Conservation (phyloP, 1,140 invertebrate species). For the Plectrocnemia conspersa region DNA sequence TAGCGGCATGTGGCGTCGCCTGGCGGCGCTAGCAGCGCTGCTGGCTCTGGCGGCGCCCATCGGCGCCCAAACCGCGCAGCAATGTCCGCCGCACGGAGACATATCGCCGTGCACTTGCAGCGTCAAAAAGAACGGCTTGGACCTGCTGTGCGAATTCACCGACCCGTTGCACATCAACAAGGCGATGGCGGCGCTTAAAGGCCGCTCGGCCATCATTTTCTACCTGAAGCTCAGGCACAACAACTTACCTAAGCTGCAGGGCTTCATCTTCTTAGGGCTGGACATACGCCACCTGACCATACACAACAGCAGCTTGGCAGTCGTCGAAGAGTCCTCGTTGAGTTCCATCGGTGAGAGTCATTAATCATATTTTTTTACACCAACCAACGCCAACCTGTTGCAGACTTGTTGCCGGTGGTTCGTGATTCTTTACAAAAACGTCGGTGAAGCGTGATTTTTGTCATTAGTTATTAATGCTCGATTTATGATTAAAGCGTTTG, state of each 20-base stretch:
- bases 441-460: too few species aligned
- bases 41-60: slow-evolving; percentile 39
- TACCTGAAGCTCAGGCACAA: slow-evolving; percentile 83
- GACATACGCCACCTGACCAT: slow-evolving; percentile 83
- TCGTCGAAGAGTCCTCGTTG: slow-evolving; percentile 78
- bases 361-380: too few species aligned
- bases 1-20: slow-evolving; percentile 16
- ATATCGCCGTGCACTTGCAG: slow-evolving; percentile 75
- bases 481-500: too few species aligned
- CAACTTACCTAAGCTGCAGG: slow-evolving; percentile 73
- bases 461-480: too few species aligned
- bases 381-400: too few species aligned
- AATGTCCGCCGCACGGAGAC: slow-evolving; percentile 65
- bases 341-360: slow-evolving; percentile 69
- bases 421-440: too few species aligned
- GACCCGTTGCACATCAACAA: slow-evolving; percentile 62
- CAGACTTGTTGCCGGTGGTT: too few species aligned
- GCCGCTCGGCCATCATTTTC: slow-evolving; percentile 71
- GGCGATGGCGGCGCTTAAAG: slow-evolving; percentile 72
- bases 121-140: slow-evolving; percentile 80
- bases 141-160: slow-evolving; percentile 80
- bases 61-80: slow-evolving; percentile 52
- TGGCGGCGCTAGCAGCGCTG: slow-evolving; percentile 40
- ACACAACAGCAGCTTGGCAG: slow-evolving; percentile 78
- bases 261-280: slow-evolving; percentile 79